Conservation (phyloP, 1,140 invertebrate species). For the Lepidurus arcticus region DNA sequence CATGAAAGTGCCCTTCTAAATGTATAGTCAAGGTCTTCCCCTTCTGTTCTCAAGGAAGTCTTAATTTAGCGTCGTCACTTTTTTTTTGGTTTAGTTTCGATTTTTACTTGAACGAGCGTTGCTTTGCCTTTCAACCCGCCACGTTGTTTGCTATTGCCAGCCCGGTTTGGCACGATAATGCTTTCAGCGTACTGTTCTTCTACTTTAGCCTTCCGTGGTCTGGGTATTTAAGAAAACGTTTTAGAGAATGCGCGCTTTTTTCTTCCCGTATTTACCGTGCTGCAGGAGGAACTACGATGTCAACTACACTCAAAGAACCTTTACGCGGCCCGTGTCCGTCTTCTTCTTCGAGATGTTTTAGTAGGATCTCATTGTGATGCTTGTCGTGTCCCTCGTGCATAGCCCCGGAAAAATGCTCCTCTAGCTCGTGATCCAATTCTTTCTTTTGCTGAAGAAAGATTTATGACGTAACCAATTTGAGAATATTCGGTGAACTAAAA, state of each 20-base stretch:
- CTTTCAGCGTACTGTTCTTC: slow-evolving; percentile 14
- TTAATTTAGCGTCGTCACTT: background rate
- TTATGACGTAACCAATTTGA: background rate
- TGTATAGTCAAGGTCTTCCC: slow-evolving; percentile 6
- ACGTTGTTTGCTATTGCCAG: background rate
- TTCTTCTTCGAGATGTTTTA: slow-evolving; percentile 33
- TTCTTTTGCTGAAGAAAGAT: slow-evolving; percentile 27
- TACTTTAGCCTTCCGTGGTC: background rate
- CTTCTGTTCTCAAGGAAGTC: background rate
- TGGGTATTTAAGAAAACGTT: background rate
- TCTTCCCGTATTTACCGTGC: background rate
- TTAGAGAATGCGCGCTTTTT: background rate
- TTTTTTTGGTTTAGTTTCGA: background rate
- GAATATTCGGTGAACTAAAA: background rate
- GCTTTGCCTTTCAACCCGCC: slow-evolving; percentile 11
- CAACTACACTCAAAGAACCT: slow-evolving; percentile 21
- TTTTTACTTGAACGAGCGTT: background rate
- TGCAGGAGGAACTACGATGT: background rate
- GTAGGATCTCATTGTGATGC: slow-evolving; percentile 29
- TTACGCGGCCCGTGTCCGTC: slow-evolving; percentile 31
- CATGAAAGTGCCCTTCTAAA: background rate
- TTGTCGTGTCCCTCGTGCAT: slow-evolving; percentile 27
- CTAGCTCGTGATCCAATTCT: slow-evolving; percentile 28
- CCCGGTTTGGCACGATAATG: background rate
- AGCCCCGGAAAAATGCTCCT: slow-evolving; percentile 24